Conservation (phyloP, 1,140 invertebrate genomes). For the Lordiphosa collinella region DNA sequence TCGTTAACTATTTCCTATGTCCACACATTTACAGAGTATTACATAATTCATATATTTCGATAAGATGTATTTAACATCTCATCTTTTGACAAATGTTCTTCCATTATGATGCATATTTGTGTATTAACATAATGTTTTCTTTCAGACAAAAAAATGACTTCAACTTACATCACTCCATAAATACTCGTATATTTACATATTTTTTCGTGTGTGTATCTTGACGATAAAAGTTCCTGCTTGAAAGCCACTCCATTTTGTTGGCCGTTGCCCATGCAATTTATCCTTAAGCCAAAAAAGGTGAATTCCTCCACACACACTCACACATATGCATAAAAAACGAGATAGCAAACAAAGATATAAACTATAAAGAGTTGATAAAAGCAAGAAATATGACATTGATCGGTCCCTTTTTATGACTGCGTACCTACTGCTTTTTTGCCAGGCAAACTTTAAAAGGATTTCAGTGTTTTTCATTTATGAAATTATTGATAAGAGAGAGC, state of each 20-base stretch:
- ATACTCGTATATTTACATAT: conserved; percentile 5
- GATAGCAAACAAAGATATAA: conserved; percentile 70
- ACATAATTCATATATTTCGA: background rate
- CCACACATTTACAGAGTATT: background rate
- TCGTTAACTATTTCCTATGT: no score
- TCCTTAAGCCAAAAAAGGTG: conserved; percentile 47
- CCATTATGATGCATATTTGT: conserved; percentile 44
- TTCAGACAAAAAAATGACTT: background rate
- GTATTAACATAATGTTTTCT: conserved; percentile 34
- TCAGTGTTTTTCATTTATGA: conserved; percentile 73
- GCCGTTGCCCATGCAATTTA: conserved; percentile 46
- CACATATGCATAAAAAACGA: conserved; percentile 25
- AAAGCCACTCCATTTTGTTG: conserved; percentile 9
- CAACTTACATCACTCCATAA: conserved; percentile 8
- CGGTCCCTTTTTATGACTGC: conserved; percentile 55
- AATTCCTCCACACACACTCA: conserved; percentile 32
- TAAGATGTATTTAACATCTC: conserved; percentile 34
- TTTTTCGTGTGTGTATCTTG: conserved; percentile 1
- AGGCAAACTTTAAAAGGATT: conserved; percentile 66
- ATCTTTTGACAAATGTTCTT: conserved; percentile 45
- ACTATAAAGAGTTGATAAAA: conserved; percentile 71
- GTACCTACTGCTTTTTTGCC: conserved; percentile 30
- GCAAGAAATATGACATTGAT: conserved; percentile 69
- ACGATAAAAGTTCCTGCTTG: conserved; percentile 13
- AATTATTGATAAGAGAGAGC: conserved; percentile 74